Percentiles rank a stretch among this genome's conserved stretches.
Conservation (phyloP, 92 coral and sea anemone species). For the Palythoa caribaeorum region DNA sequence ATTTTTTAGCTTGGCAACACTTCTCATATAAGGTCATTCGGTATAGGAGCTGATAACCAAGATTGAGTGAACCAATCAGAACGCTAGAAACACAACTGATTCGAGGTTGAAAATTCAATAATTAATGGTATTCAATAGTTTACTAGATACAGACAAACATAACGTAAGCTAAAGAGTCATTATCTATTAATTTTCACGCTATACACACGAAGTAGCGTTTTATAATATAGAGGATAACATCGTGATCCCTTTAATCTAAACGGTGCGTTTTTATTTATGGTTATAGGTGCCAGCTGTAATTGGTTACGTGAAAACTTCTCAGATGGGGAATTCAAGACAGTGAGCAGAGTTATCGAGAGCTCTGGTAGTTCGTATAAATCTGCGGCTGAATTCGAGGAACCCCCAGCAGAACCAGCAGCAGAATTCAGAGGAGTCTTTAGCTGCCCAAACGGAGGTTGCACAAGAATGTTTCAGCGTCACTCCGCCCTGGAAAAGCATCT, state of each 20-base stretch:
- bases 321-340: conserved; percentile 29
- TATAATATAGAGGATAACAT: background rate
- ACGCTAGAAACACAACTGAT: no score
- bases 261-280: background rate
- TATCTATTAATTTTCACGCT: no score
- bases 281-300: conserved; percentile 22
- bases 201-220: no score
- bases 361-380: background rate
- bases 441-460: conserved; percentile 46
- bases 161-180: no score
- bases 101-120: no score
- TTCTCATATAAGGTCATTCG: no score
- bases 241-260: background rate
- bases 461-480: conserved; percentile 32
- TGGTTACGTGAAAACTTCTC: conserved; percentile 36
- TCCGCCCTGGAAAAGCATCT: conserved; percentile 36
- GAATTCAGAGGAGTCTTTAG: conserved; percentile 27
- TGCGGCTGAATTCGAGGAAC: conserved; percentile 19
- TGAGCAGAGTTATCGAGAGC: conserved; percentile 12
- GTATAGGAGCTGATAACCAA: no score
- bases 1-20: no score
- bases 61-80: no score
- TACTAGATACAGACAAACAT: no score
- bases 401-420: conserved; percentile 15
- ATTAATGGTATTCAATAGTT: no score